Conservation (phyloP, 2,888 invertebrate species). For the Gisinianus flammeolus region DNA sequence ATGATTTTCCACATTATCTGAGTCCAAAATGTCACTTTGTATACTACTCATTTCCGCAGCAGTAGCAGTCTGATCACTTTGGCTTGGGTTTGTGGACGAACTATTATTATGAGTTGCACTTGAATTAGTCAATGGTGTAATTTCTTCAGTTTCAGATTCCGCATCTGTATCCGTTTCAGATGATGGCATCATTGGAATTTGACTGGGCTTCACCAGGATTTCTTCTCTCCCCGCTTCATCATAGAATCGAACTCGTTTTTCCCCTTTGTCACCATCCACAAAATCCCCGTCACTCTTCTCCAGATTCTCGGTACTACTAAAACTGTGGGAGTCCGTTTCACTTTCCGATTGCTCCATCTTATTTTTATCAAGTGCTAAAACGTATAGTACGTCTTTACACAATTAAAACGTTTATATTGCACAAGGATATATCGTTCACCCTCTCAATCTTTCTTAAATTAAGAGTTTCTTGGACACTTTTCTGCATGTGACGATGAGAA, state of each 20-base stretch:
- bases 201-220: background rate
- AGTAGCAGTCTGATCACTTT: background rate
- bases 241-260: conserved; percentile 13
- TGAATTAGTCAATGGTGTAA: background rate
- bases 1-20: background rate
- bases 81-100: too few relatives aligned
- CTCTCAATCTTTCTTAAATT: too few relatives aligned
- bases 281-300: background rate
- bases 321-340: conserved; percentile 33
- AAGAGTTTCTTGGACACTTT: too few relatives aligned
- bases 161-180: background rate
- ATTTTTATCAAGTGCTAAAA: too few relatives aligned
- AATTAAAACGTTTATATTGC: too few relatives aligned
- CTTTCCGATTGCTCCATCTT: conserved; percentile 7
- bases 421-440: too few relatives aligned
- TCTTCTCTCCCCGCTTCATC: background rate
- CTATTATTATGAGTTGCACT: background rate
- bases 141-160: background rate
- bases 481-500: too few relatives aligned
- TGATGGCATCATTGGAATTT: background rate
- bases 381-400: too few relatives aligned
- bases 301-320: background rate
- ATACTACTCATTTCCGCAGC: background rate
- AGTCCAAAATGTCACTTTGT: background rate
- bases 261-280: background rate